A percentile compares a stretch with the other conserved stretches of the same genome.
phyloP scores from a whole-genome alignment of 2,888 invertebrate genomes.

The Orgyia antiqua region DNA sequence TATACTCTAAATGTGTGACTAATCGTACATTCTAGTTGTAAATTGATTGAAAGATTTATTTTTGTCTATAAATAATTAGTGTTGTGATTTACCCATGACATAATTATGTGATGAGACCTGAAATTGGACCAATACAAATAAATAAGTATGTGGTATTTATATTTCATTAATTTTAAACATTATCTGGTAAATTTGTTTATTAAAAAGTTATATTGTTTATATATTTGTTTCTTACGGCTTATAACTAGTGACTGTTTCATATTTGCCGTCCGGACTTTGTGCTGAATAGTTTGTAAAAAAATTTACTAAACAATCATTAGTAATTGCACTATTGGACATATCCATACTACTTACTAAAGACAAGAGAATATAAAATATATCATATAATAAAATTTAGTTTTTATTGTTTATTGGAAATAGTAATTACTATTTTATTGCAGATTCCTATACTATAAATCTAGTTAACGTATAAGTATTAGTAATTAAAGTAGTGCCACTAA shows the following conservation, averaged over 20 bases:
- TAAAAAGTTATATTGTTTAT: too few species aligned
- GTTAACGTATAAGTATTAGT: slow-evolving; percentile 53
- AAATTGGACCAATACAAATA: slow-evolving; percentile 52
- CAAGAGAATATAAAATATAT: slow-evolving; percentile 20
- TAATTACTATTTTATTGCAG: slow-evolving; percentile 60
- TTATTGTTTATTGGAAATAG: slow-evolving; percentile 17
- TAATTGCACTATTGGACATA: slow-evolving; percentile 40
- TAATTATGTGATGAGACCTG: slow-evolving; percentile 44
- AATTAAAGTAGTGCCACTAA: slow-evolving; percentile 31
- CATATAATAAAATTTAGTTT: slow-evolving; percentile 8
- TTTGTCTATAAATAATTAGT: slow-evolving; percentile 14
- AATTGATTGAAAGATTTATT: slow-evolving; percentile 7
- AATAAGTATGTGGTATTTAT: slow-evolving; percentile 3
- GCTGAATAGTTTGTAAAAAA: too few species aligned
- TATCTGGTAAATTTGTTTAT: too few species aligned
- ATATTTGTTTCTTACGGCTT: too few species aligned
- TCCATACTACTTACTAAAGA: slow-evolving; percentile 30
- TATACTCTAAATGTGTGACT: too few species aligned
- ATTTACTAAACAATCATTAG: too few species aligned
- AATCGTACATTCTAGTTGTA: not conserved
- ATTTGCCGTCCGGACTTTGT: slow-evolving; percentile 55
- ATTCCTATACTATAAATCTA: slow-evolving; percentile 72
- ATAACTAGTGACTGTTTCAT: too few species aligned
- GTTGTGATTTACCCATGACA: slow-evolving; percentile 49
- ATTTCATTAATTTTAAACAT: too few species aligned